Evolutionary conservation across 23 tunicate species (phyloP).

Genomic region (Aplidium turbinatum): DNA sequence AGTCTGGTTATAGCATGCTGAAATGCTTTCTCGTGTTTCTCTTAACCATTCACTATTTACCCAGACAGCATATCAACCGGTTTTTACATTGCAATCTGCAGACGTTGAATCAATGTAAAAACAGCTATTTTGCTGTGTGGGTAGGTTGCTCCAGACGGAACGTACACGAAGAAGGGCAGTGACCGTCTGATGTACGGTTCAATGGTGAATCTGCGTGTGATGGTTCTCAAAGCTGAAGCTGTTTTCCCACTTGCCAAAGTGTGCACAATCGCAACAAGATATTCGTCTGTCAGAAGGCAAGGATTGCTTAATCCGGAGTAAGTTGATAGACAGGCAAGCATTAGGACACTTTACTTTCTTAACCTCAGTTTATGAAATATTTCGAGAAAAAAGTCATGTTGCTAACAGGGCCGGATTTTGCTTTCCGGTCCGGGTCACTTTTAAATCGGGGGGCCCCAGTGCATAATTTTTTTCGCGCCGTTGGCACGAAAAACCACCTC

Average conservation of each 20-base stretch:
- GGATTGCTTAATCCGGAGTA: conserved; percentile 67
- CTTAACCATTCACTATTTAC: not conserved
- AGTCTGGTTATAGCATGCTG: too few relatives aligned
- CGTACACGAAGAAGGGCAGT: conserved; percentile 58
- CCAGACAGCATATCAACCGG: not conserved
- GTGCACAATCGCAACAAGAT: conserved; percentile 75
- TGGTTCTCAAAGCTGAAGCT: conserved; percentile 25
- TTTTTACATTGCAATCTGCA: not conserved
- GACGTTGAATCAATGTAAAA: too few relatives aligned
- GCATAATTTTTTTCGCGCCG: too few relatives aligned
- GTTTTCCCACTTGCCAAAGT: conserved; percentile 45
- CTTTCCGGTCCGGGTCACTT: too few relatives aligned
- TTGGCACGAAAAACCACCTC: too few relatives aligned
- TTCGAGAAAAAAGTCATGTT: too few relatives aligned
- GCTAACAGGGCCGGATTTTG: too few relatives aligned
- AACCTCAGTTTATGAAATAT: too few relatives aligned
- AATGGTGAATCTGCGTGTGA: conserved; percentile 69
- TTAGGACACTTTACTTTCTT: too few relatives aligned
- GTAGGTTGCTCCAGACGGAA: conserved; percentile 77
- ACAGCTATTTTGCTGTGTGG: not conserved
- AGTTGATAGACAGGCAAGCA: too few relatives aligned
- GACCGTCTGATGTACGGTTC: conserved; percentile 77
- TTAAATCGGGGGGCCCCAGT: too few relatives aligned
- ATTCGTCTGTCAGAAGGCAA: conserved; percentile 76
- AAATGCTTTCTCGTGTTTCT: too few relatives aligned